phyloP scores from a whole-genome alignment of 2,113 vertebrate genomes.

The Crotalus tigris region DNA sequence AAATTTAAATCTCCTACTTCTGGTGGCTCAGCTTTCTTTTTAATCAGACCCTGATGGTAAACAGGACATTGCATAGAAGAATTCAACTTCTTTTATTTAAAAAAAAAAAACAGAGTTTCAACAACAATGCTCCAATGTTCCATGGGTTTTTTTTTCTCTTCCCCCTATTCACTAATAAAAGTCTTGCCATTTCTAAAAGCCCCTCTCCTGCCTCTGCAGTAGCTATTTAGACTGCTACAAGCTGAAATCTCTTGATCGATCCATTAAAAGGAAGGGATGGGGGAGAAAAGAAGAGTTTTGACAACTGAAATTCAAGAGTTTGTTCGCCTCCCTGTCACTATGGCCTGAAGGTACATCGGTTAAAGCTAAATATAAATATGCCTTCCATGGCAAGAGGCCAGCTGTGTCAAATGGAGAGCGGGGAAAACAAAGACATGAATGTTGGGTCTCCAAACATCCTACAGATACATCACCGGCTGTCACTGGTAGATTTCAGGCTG shows the following conservation, averaged over 20 bases:
- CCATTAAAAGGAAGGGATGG: slow-evolving; percentile 23
- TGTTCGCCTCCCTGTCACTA: slow-evolving; percentile 40
- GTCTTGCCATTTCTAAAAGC: slow-evolving; percentile 5
- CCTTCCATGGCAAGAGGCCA: slow-evolving; percentile 53
- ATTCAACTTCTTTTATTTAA: slow-evolving; percentile 43
- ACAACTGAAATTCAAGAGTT: slow-evolving; percentile 58
- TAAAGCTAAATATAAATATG: slow-evolving; percentile 62
- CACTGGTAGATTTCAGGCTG: slow-evolving; percentile 45
- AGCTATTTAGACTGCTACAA: background rate
- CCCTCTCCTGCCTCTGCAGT: background rate
- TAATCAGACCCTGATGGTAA: slow-evolving; percentile 39
- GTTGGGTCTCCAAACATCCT: slow-evolving; percentile 47
- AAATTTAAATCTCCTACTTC: background rate
- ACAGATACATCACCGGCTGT: slow-evolving; percentile 55
- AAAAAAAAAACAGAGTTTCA: slow-evolving; percentile 39
- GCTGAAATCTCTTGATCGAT: background rate
- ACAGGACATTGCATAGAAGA: slow-evolving; percentile 41
- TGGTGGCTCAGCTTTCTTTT: slow-evolving; percentile 45
- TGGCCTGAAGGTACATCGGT: slow-evolving; percentile 48
- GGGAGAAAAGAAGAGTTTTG: slow-evolving; percentile 38
- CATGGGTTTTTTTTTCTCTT: background rate
- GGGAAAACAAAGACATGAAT: slow-evolving; percentile 40
- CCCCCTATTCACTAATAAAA: background rate
- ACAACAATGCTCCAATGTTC: background rate
- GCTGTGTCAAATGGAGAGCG: slow-evolving; percentile 52